Base-by-base conservation (phyloP, 1,140 invertebrate genomes). In the Cydia amplana region DNA sequence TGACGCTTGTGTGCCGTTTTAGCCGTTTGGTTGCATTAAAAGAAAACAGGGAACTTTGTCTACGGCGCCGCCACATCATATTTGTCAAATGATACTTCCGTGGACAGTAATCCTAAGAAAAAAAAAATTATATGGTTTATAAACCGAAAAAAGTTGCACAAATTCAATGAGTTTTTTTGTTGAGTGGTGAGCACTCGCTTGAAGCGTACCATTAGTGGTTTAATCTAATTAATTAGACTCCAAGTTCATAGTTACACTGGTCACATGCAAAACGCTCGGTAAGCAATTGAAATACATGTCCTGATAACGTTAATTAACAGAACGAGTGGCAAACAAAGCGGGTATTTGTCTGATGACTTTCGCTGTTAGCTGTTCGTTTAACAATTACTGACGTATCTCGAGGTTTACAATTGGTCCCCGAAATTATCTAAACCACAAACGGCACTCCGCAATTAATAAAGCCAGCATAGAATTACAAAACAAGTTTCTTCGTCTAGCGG, bases 291-390 rank as follows among this genome's bases (percentile, higher is more conserved):
- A 60, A 7, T 60, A 60, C n/a, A 16, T 60, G 25, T 43, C 64
- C 80, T 79, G 82, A 83, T 83, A 79, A 79, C 74, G 78, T 74
- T 80, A 81, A 83, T 83, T 81, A 81, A 81, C 75, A 73, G 78
- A 80, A 77, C 73, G 73, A 80, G 75, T 74, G 63, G 73, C 63
- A 77, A 81, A 81, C 81, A 82, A 81, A 81, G 77, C 75, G 72
- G 73, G 74, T 77, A 78, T 75, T 65, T 77, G 51, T 67, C 70
- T 75, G 75, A 80, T 77, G 74, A 70, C 77, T 75, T 72, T 73
- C 72, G 74, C 32, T 67, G 51, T 60, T 60, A n/a, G 51, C 32
- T 67, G 51, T 60, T 60, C 51, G 51, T 60, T 77, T 63, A 55
- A 79, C 75, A 77, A 77, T 75, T 72, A 75, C 64, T 60, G 51